phyloP scores from a whole-genome alignment of 1,140 invertebrate genomes.

The Drepana arcuata region DNA sequence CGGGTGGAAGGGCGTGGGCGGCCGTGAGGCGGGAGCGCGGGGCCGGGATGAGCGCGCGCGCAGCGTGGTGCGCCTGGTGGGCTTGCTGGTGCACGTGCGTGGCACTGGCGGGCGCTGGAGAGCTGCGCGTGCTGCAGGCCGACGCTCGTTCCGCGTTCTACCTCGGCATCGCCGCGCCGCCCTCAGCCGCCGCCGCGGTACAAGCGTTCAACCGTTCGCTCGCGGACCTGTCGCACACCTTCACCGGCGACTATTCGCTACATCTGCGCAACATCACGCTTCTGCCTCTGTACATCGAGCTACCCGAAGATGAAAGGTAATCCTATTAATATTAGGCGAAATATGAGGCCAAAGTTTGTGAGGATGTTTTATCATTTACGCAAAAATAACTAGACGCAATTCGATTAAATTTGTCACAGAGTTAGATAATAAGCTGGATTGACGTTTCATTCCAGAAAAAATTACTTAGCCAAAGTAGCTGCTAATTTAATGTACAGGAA shows the following conservation, averaged over 20 bases:
- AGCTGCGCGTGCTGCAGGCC: slow-evolving; percentile 48
- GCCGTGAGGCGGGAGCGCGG: slow-evolving; percentile 35
- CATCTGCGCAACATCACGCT: slow-evolving; percentile 63
- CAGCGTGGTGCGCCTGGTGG: slow-evolving; percentile 19
- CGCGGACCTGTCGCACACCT: slow-evolving; percentile 50
- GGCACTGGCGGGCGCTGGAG: slow-evolving; percentile 22
- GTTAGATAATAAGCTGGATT: not conserved
- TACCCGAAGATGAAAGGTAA: slow-evolving; percentile 70
- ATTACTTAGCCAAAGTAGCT: too few species aligned
- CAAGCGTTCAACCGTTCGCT: slow-evolving; percentile 62
- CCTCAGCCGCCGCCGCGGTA: slow-evolving; percentile 49
- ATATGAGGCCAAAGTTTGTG: not conserved
- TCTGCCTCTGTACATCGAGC: slow-evolving; percentile 63
- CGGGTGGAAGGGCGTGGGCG: slow-evolving; percentile 25
- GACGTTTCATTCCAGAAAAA: not conserved
- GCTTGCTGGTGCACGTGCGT: slow-evolving; percentile 17
- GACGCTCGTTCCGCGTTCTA: slow-evolving; percentile 51
- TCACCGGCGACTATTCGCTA: slow-evolving; percentile 53
- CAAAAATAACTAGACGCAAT: not conserved
- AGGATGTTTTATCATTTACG: not conserved
- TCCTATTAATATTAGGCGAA: not conserved
- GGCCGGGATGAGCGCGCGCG: slow-evolving; percentile 23
- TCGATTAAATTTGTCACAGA: too few species aligned
- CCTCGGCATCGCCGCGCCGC: slow-evolving; percentile 62
- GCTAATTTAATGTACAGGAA: too few species aligned